These are phyloP conservation scores for Dione vanillae DNA, from an alignment of 2,888 invertebrate genomes.

Conservation along the genomic window DNA sequence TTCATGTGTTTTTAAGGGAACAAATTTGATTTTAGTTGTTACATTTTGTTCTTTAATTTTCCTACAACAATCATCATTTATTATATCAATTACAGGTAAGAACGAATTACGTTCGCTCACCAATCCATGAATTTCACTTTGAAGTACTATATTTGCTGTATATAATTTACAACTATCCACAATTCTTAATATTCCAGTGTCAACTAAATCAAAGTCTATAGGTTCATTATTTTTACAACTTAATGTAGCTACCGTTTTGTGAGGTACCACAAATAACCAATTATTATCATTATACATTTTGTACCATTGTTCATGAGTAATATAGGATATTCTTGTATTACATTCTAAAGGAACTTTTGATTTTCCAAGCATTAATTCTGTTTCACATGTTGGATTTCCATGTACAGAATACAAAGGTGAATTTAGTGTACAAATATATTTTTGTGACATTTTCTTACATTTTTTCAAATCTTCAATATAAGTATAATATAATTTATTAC, in stretches of 20 bases:
- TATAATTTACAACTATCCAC: constrained; percentile 41
- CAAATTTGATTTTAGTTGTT: too few species aligned
- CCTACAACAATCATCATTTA: too few species aligned
- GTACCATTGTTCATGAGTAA: constrained; percentile 39
- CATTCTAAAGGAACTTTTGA: too few species aligned
- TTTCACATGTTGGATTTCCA: constrained; percentile 42
- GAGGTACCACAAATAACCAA: constrained; percentile 30
- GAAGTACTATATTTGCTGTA: too few species aligned
- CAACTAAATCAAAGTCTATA: constrained; percentile 39
- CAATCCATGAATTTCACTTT: too few species aligned
- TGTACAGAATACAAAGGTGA: neutral
- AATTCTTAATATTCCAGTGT: constrained; percentile 31
- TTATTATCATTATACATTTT: constrained; percentile 34
- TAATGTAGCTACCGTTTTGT: constrained; percentile 35
- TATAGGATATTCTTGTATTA: too few species aligned
- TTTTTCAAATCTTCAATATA: constrained; percentile 37
- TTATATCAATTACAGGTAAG: too few species aligned
- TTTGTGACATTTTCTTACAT: constrained; percentile 41
- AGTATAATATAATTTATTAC: neutral
- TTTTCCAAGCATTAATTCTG: constrained; percentile 45
- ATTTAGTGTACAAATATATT: neutral
- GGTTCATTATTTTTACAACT: constrained; percentile 40
- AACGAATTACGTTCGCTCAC: too few species aligned
- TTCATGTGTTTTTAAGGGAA: too few species aligned
- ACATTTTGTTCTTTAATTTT: too few species aligned